Conservation (phyloP, 2,797 vertebrate species). For the Myiothlypis coronata region DNA sequence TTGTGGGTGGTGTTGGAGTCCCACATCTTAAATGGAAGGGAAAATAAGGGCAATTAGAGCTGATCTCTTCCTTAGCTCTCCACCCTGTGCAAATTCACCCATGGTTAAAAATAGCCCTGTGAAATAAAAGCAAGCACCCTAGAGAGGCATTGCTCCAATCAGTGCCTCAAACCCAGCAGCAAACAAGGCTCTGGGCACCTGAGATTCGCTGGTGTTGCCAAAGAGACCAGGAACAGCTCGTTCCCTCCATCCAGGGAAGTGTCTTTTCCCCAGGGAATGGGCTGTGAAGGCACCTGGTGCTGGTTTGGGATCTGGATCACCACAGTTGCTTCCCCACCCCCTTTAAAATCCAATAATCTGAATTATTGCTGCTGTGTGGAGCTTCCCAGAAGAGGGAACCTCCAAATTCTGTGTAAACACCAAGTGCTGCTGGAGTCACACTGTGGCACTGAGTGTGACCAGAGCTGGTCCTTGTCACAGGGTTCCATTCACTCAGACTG, state of each 20-base stretch:
- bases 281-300: not conserved
- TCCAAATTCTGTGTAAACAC: not conserved
- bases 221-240: not conserved
- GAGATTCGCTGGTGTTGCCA: not conserved
- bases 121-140: not conserved
- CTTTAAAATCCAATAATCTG: not conserved
- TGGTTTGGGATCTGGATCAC: not conserved
- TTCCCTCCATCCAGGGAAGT: not conserved
- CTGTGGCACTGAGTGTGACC: not conserved
- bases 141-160: not conserved
- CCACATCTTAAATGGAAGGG: not conserved
- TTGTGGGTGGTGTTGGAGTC: not conserved
- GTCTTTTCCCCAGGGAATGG: not conserved
- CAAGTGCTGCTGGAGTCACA: not conserved
- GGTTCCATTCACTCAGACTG: accelerated
- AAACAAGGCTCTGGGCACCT: not conserved
- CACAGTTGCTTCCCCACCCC: not conserved
- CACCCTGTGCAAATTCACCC: not conserved
- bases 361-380: not conserved
- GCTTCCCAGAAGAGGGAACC: not conserved
- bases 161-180: not conserved
- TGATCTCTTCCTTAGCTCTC: not conserved
- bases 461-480: not conserved
- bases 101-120: not conserved
- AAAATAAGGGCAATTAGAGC: not conserved